Base-by-base conservation (phyloP, 2,113 vertebrate genomes). In the Otis tarda region DNA sequence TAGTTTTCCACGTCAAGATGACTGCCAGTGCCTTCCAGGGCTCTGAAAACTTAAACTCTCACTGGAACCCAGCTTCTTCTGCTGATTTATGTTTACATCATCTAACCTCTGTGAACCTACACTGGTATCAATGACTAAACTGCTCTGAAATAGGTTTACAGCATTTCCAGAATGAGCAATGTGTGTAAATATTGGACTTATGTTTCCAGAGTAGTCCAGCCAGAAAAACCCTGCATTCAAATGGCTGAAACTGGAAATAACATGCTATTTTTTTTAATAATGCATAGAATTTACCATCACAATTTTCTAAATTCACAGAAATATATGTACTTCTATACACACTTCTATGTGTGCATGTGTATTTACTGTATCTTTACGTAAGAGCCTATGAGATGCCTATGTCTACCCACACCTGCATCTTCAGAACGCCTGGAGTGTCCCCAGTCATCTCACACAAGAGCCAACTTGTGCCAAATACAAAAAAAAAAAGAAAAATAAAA, bases 11-110 rank as follows among this genome's bases (percentile, higher is more conserved):
- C 77, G 83, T 77, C 78, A 96, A 96, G 53, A 96, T 71, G 83
- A 95, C 71, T 69, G 50, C 71, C 80, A 88, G 65, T 92, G 91
- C 92, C 90, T 97, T 97, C 87, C 82, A 94, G 96, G 89, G 37
- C 37, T 94, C 83, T 97, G 78, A 75, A 96, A 95, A 97, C 85
- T 74, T 83, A 86, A 81, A 89, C 57, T 92, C 69, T 92, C 83
- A 76, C 45, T 76, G 74, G 92, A 95, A 93, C 31, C 31, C 74
- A 69, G 80, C 49, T 81, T 93, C 63, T 86, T 94, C 63, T 86
- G 57, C 56, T 77, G 63, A 60, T 85, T 88, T 93, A 75, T 25
- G 24, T 94, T 87, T 84, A 22, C 61, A 85, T 92, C 90, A 88
- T n/a, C 90, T 93, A 92, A 95, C 91, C 95, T 87, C 94, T 53